These are phyloP conservation scores for Silurus meridionalis DNA, from an alignment of 2,113 vertebrate species.

Conservation along the genomic window DNA sequence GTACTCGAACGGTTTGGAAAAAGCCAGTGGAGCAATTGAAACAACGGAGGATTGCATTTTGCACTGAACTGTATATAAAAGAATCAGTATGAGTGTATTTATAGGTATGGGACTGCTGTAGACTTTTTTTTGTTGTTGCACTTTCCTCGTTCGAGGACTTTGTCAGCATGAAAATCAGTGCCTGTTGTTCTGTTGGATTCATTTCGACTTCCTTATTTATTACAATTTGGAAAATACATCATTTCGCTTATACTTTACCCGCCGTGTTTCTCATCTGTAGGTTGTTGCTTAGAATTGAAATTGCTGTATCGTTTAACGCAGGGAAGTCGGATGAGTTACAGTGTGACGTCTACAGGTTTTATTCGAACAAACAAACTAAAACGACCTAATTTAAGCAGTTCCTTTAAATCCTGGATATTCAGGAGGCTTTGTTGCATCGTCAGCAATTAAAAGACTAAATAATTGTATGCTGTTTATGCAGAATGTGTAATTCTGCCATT, in stretches of 20 bases:
- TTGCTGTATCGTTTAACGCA: not conserved
- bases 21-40: slow-evolving; percentile 9
- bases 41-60: not conserved
- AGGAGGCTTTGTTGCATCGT: not conserved
- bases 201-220: slow-evolving; percentile 7
- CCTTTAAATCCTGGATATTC: not conserved
- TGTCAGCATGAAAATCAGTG: not conserved
- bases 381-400: not conserved
- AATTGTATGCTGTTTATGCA: not conserved
- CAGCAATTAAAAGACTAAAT: slow-evolving; percentile 1
- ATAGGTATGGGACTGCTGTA: not conserved
- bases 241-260: not conserved
- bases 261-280: not conserved
- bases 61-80: slow-evolving; percentile 18
- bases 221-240: no score
- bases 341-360: not conserved
- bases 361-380: not conserved
- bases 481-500: not conserved
- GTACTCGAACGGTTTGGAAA: slow-evolving; percentile 13
- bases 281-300: not conserved
- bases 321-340: not conserved
- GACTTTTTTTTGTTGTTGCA: not conserved
- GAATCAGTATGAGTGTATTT: not conserved
- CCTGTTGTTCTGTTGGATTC: not conserved
- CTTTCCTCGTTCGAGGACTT: not conserved